A percentile compares a stretch with the other conserved stretches of the same genome.
Conservation (phyloP, 1,140 invertebrate species). For the Gryllus bimaculatus region DNA sequence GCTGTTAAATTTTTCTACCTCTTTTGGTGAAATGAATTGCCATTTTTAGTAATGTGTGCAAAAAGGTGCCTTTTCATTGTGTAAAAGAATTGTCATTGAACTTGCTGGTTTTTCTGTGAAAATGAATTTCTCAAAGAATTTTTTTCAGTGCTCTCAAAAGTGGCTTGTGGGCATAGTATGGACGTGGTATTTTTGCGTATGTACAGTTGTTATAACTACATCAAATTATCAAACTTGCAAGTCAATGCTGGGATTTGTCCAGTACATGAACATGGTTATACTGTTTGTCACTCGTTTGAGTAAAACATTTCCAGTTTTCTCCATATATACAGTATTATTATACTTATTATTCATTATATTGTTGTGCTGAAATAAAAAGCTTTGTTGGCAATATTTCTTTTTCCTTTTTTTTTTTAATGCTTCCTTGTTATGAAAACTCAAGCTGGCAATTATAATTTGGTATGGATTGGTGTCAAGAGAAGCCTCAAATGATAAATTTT, state of each 20-base stretch:
- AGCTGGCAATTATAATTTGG: no score
- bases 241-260: conserved; percentile 8
- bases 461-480: no score
- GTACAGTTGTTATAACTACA: neutral
- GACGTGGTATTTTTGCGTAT: conserved; percentile 10
- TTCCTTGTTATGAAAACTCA: neutral
- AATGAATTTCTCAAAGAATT: no score
- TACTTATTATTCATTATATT: conserved; percentile 21
- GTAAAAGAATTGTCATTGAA: no score
- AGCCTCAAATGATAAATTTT: no score
- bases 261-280: conserved; percentile 6
- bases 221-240: neutral
- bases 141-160: neutral
- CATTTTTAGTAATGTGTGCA: no score
- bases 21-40: no score
- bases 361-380: conserved; percentile 22
- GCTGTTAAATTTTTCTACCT: no score
- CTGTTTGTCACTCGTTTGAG: conserved; percentile 14
- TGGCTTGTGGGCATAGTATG: neutral
- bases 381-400: conserved; percentile 20
- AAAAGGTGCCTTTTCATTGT: no score
- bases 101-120: no score
- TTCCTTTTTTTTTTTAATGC: neutral
- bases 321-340: conserved; percentile 21
- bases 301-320: conserved; percentile 21